Percentiles rank a stretch among this genome's conserved stretches.
Evolutionary conservation across 2,888 invertebrate species (phyloP).

Genomic region (Pheosia gnoma): DNA sequence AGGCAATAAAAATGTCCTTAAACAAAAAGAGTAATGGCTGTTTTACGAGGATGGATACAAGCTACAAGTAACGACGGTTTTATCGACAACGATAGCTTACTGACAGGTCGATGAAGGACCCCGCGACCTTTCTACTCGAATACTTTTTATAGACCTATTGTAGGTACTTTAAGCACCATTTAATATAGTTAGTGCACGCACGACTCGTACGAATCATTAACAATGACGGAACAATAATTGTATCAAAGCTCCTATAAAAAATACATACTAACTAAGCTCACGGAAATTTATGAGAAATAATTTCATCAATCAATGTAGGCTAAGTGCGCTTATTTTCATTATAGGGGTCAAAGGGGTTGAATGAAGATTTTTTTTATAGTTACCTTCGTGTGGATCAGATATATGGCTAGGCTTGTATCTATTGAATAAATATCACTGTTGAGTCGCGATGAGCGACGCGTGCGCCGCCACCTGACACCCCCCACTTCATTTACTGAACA

Average conservation of each 20-base stretch:
- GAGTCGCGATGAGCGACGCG: slow-evolving; percentile 27
- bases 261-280: too few species aligned
- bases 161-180: not conserved
- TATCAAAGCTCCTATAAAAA: too few species aligned
- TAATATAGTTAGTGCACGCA: not conserved
- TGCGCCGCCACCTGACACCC: slow-evolving; percentile 35
- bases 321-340: too few species aligned
- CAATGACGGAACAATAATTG: not conserved
- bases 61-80: slow-evolving; percentile 28
- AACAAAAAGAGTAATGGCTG: slow-evolving; percentile 21
- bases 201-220: not conserved
- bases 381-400: too few species aligned
- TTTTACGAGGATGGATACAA: slow-evolving; percentile 25
- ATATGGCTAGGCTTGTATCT: too few species aligned
- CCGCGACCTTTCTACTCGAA: not conserved
- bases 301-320: too few species aligned
- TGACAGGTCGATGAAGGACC: slow-evolving; percentile 26
- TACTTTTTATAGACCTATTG: not conserved
- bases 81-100: slow-evolving; percentile 31
- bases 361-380: too few species aligned
- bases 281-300: too few species aligned
- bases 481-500: not conserved
- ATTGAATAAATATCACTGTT: not conserved
- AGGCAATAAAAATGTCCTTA: slow-evolving; percentile 14
- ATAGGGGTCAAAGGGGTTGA: too few species aligned